Evolutionary conservation across 53 echinoderm and acorn worm species (phyloP), one percentile per base, ranked within the genome.

Genomic region (Pentamera pediparva): DNA sequence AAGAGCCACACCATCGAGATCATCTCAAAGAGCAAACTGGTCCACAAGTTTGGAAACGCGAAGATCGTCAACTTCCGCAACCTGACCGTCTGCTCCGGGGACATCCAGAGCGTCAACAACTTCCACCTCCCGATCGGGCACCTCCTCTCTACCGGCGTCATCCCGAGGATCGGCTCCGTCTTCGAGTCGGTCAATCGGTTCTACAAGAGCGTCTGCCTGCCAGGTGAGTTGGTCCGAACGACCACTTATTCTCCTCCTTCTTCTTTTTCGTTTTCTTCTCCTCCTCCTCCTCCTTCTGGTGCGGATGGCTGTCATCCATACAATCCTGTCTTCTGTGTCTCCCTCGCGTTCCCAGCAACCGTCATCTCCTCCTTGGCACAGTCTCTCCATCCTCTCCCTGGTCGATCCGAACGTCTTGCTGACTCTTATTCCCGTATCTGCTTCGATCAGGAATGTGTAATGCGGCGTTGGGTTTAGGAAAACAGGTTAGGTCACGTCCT

Each of bases 101-200:
- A 87, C 15, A 70, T 94, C 26, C 62, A 78, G 36, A 87, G 89
- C 86, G 57, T 89, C 43, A 81, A 89, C 8, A 76, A 87, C 41
- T 93, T 93, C 85, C 76, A 82, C 62, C 84, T 87, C 57, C 93
- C 93, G 10, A 87, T 93, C 56, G 93, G 93, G 15, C 84, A 86
- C 70, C 86, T 93, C 18, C 75, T 93, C n/a, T 83, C 93, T 35
- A 87, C 78, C 51, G 93, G 93, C 36, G 83, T 89, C 61, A 90
- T 93, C 37, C 93, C 93, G 31, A 86, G 93, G 17, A 86, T 93
- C 10, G 93, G 93, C 43, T 93, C 93, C 2, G 89, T 93, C 62
- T 93, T 93, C 39, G 93, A 93, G 37, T 93, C 93, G 6, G 87
- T 93, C 82, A 89, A 78, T 58, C 78, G 93, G 17, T 89, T 79